phyloP scores from a whole-genome alignment of 2,888 invertebrate genomes.

The Strigamia crassipes region DNA sequence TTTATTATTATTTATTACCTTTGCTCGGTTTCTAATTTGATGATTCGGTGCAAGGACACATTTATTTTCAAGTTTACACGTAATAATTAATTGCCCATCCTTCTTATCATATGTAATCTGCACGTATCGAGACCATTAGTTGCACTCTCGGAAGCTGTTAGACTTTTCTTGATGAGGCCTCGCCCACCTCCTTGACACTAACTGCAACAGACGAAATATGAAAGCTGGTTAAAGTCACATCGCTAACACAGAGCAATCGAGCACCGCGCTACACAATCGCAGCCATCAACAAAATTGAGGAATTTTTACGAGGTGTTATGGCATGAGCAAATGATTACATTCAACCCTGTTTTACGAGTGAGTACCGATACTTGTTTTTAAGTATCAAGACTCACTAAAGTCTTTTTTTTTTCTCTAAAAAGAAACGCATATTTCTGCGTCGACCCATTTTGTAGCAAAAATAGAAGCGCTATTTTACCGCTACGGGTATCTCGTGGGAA shows the following conservation, averaged over 20 bases:
- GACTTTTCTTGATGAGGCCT: conserved; percentile 37
- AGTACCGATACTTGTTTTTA: conserved; percentile 33
- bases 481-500: neutral
- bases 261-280: conserved; percentile 14
- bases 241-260: conserved; percentile 6
- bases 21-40: conserved; percentile 11
- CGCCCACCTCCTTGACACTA: conserved; percentile 36
- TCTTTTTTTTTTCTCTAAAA: neutral
- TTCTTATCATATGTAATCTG: conserved; percentile 36
- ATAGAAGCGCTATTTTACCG: neutral
- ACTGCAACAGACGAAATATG: conserved; percentile 40
- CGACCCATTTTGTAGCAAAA: neutral
- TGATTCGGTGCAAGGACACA: conserved; percentile 28
- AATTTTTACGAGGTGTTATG: conserved; percentile 40
- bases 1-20: neutral
- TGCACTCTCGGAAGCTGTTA: conserved; percentile 42
- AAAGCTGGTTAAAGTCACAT: conserved; percentile 35
- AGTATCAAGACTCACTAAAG: conserved; percentile 10
- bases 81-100: conserved; percentile 43
- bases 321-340: neutral
- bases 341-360: conserved; percentile 16
- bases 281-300: conserved; percentile 7
- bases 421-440: neutral
- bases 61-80: conserved; percentile 43
- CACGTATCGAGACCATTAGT: conserved; percentile 37